Conservation (phyloP, 2,797 vertebrate species). For the Prionace glauca region DNA sequence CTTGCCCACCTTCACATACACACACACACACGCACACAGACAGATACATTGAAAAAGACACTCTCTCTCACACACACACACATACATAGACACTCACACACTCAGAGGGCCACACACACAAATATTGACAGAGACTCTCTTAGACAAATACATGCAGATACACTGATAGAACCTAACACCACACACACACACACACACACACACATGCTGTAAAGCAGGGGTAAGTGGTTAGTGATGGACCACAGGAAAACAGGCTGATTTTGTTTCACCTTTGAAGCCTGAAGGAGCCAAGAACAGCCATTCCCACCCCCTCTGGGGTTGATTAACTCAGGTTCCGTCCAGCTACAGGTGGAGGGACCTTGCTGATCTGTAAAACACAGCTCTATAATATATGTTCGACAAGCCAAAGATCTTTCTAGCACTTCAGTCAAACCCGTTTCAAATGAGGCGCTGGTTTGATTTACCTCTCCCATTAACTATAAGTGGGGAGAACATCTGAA, state of each 20-base stretch:
- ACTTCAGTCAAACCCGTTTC: neutral
- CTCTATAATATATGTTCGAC: neutral
- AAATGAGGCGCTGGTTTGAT: conserved; percentile 32
- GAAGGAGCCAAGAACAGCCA: neutral
- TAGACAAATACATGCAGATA: too few species aligned
- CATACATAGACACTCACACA: neutral
- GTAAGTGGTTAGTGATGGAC: neutral
- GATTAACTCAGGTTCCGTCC: neutral
- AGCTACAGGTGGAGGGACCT: neutral
- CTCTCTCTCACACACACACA: neutral
- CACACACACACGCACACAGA: too few species aligned
- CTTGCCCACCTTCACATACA: too few species aligned
- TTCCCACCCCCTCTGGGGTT: neutral
- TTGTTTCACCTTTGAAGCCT: neutral
- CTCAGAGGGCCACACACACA: too few species aligned
- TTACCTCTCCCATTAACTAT: conserved; percentile 1
- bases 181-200: neutral
- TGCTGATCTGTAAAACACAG: neutral
- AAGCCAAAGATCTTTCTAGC: neutral
- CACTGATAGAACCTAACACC: too few species aligned
- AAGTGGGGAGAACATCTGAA: neutral
- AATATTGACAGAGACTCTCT: too few species aligned
- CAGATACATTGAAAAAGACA: neutral
- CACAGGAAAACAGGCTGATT: neutral
- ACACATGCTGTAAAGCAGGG: neutral